These are phyloP conservation scores for Phylloscopus trochilus DNA, from an alignment of 2,113 vertebrate species.

Conservation along the genomic window DNA sequence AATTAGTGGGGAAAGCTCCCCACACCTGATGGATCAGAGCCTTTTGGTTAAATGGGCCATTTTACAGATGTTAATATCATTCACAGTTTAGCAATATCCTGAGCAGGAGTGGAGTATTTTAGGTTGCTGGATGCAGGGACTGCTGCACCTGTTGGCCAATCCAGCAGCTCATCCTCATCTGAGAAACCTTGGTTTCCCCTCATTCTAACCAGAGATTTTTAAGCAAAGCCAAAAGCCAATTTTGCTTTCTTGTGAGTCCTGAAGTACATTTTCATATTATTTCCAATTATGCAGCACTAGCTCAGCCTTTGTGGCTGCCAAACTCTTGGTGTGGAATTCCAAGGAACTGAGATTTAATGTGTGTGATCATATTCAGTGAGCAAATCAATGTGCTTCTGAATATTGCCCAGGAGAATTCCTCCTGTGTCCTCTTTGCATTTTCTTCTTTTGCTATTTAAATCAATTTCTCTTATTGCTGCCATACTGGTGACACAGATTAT, in stretches of 20 bases:
- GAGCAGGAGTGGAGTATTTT: not conserved
- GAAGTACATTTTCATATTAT: not conserved
- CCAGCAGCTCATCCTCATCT: not conserved
- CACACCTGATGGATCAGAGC: not conserved
- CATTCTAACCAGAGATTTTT: not conserved
- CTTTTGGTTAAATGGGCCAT: not conserved
- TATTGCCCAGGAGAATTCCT: not conserved
- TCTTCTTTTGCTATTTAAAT: not conserved
- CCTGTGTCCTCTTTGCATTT: not conserved
- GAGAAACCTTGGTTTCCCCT: not conserved
- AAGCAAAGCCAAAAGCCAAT: not conserved
- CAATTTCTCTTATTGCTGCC: not conserved
- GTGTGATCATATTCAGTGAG: slow-evolving; percentile 7
- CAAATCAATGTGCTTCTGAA: slow-evolving; percentile 12
- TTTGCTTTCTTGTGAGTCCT: not conserved
- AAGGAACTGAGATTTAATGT: slow-evolving; percentile 27
- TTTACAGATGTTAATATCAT: not conserved
- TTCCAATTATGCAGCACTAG: not conserved
- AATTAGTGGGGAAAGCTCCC: not conserved
- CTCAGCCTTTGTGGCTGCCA: not conserved
- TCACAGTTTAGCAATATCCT: not conserved
- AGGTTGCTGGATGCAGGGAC: not conserved
- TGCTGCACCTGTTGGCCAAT: not conserved
- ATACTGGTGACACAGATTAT: not conserved
- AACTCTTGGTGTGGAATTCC: slow-evolving; percentile 24